These are phyloP conservation scores for Drosophila cardini DNA, from an alignment of 1,140 invertebrate genomes.

Conservation along the genomic window DNA sequence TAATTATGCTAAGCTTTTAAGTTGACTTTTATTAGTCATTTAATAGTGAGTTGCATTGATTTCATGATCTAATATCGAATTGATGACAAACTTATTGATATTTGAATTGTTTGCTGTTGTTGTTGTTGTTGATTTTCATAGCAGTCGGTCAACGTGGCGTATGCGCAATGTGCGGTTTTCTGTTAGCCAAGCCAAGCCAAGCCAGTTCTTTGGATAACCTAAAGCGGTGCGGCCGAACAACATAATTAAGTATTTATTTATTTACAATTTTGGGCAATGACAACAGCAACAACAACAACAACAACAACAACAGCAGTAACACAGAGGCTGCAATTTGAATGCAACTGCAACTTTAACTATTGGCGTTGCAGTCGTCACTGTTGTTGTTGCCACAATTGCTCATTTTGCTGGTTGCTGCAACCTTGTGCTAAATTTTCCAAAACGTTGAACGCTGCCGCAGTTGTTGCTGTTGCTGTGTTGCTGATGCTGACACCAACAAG, in stretches of 20 bases:
- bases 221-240: slow-evolving; percentile 72
- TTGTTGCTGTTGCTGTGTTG: slow-evolving; percentile 33
- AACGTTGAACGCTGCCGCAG: slow-evolving; percentile 69
- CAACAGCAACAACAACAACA: slow-evolving; percentile 43
- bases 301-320: slow-evolving; percentile 30
- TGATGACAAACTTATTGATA: too few relatives aligned
- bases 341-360: slow-evolving; percentile 56
- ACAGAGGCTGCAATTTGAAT: slow-evolving; percentile 60
- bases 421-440: slow-evolving; percentile 83
- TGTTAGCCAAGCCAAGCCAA: slow-evolving; percentile 30
- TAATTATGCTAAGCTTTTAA: slow-evolving; percentile 5
- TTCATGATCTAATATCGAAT: slow-evolving; percentile 22
- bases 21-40: slow-evolving; percentile 40
- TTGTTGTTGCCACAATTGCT: slow-evolving; percentile 76
- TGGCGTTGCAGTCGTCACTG: slow-evolving; percentile 46
- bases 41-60: slow-evolving; percentile 14
- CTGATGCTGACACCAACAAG: slow-evolving; percentile 51
- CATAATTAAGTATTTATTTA: slow-evolving; percentile 84
- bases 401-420: slow-evolving; percentile 75
- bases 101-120: slow-evolving; percentile 8
- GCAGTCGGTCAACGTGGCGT: slow-evolving; percentile 66
- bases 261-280: slow-evolving; percentile 81
- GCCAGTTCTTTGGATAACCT: slow-evolving; percentile 70
- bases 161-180: slow-evolving; percentile 63
- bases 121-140: slow-evolving; percentile 54